A percentile compares a stretch with the other conserved stretches of the same genome.
phyloP scores from a whole-genome alignment of 2,888 invertebrate species.

The Orthosia gracilis region DNA sequence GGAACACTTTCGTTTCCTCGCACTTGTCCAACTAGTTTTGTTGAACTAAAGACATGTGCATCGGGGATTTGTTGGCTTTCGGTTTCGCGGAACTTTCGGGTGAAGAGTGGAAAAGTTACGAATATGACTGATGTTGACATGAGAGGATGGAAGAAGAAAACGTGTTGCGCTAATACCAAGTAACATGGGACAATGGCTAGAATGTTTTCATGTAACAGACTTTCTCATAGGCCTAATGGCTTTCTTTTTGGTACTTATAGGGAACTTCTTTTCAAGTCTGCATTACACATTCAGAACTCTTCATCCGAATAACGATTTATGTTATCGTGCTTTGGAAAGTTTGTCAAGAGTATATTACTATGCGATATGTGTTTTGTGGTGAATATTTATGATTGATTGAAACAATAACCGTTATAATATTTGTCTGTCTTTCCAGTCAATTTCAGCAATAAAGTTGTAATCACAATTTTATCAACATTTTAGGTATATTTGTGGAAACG shows the following conservation, averaged over 20 bases:
- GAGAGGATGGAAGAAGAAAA: background rate
- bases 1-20: conserved; percentile 63
- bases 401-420: background rate
- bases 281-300: background rate
- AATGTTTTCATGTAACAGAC: too few species aligned
- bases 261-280: background rate
- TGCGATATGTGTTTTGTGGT: too few species aligned
- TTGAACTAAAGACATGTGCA: conserved; percentile 34
- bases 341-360: too few species aligned
- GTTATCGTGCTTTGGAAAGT: too few species aligned
- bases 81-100: background rate
- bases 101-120: background rate
- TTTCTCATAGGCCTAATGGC: too few species aligned
- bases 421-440: background rate
- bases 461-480: background rate
- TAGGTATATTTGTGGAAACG: background rate
- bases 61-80: conserved; percentile 18
- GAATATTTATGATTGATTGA: too few species aligned
- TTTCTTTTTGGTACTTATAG: too few species aligned
- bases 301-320: background rate
- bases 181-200: too few species aligned
- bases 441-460: background rate
- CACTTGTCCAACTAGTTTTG: conserved; percentile 53
- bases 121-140: background rate
- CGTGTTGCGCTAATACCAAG: too few species aligned